Evolutionary conservation across 2,113 vertebrate species (phyloP).

Genomic region (Nannospalax galili): DNA sequence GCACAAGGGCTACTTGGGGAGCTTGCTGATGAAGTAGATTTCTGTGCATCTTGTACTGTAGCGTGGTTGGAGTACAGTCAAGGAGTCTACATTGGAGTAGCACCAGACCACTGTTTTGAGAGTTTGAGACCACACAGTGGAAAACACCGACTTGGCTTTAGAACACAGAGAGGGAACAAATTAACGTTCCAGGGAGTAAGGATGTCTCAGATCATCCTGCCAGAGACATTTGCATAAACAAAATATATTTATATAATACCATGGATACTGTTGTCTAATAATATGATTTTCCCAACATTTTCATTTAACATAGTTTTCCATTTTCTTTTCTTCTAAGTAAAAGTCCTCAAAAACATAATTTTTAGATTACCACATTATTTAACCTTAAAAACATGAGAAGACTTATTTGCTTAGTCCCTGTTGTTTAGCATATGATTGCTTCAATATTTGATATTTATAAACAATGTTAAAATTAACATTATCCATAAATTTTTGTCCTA

Average conservation of each 20-base stretch:
- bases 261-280: background rate
- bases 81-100: background rate
- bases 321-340: background rate
- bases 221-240: background rate
- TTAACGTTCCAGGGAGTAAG: background rate
- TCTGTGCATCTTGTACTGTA: background rate
- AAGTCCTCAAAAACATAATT: background rate
- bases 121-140: background rate
- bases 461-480: background rate
- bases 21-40: background rate
- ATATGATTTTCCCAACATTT: background rate
- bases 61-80: background rate
- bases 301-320: background rate
- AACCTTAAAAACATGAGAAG: background rate
- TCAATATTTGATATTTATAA: slow-evolving; percentile 5
- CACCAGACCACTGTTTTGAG: background rate
- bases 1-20: background rate
- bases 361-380: background rate
- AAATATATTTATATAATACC: background rate
- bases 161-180: background rate
- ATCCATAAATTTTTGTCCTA: background rate
- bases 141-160: background rate
- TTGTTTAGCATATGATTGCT: slow-evolving; percentile 32
- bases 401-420: background rate
- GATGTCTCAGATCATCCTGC: background rate